phyloP scores from a whole-genome alignment of 2,113 vertebrate genomes.

The Gymnogyps californianus region DNA sequence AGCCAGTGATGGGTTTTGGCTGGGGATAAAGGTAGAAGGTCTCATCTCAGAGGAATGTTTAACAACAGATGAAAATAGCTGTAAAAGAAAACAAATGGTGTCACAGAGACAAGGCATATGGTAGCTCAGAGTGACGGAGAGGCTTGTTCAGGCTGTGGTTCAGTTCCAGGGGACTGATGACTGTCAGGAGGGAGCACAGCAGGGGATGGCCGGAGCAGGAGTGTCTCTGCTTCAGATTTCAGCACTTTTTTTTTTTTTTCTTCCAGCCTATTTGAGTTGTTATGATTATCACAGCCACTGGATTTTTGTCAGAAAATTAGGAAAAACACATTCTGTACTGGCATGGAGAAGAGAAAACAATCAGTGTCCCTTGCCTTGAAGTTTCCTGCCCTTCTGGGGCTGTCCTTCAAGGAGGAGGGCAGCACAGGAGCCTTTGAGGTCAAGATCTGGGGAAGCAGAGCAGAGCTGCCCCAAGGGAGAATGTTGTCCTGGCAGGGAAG shows the following conservation, averaged over 20 bases:
- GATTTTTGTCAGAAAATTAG: not conserved
- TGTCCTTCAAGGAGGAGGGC: not conserved
- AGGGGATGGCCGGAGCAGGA: not conserved
- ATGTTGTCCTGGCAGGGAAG: not conserved
- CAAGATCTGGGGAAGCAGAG: not conserved
- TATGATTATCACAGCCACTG: not conserved
- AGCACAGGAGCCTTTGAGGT: not conserved
- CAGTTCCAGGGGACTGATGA: not conserved
- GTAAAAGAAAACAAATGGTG: slow-evolving; percentile 30
- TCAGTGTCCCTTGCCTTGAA: not conserved
- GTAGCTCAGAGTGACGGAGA: not conserved
- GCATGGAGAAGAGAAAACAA: not conserved
- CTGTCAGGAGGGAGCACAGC: not conserved
- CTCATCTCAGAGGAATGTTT: slow-evolving; percentile 36
- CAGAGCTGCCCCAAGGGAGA: not conserved
- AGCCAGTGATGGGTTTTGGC: slow-evolving; percentile 3
- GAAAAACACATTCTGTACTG: not conserved
- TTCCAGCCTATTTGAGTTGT: not conserved
- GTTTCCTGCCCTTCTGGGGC: not conserved
- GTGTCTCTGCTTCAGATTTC: not conserved
- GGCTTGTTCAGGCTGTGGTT: not conserved
- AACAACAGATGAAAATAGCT: slow-evolving; percentile 6
- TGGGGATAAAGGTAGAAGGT: slow-evolving; percentile 13
- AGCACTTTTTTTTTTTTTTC: not conserved
- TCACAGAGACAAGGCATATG: not conserved